Evolutionary conservation across 2,113 vertebrate genomes (phyloP).

Genomic region (Ariopsis seemanni): DNA sequence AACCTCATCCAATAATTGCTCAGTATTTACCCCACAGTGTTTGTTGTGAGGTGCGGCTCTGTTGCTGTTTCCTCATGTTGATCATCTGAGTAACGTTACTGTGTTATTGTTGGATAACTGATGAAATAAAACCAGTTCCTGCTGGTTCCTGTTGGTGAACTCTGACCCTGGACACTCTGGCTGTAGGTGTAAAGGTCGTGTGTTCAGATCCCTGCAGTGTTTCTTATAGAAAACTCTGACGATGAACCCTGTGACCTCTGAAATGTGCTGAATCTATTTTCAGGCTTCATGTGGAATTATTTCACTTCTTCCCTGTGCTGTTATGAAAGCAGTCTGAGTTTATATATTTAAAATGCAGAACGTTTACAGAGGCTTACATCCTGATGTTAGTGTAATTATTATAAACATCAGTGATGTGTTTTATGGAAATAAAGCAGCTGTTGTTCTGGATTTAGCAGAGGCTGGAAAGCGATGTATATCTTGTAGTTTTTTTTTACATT

Average conservation of each 20-base stretch:
- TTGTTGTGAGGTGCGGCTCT: background rate
- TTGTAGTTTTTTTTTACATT: background rate
- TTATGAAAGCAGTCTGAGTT: background rate
- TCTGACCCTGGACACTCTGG: background rate
- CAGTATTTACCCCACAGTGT: background rate
- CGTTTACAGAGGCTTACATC: background rate
- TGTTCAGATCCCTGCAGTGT: background rate
- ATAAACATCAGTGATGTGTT: background rate
- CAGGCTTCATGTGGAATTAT: background rate
- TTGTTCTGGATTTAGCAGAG: background rate
- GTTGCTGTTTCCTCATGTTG: background rate
- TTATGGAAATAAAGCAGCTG: background rate
- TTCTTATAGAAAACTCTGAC: background rate
- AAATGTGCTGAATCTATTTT: background rate
- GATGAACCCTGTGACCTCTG: conserved; percentile 11
- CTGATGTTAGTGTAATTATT: background rate
- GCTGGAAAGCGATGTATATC: background rate
- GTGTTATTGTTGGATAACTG: background rate
- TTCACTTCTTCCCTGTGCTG: background rate
- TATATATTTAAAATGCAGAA: background rate
- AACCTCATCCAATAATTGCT: no score
- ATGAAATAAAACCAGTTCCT: background rate
- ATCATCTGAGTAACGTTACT: background rate
- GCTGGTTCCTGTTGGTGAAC: background rate
- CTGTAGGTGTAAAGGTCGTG: background rate